These are phyloP conservation scores for Hypomecis punctinalis DNA, from an alignment of 2,888 invertebrate species.

Conservation along the genomic window DNA sequence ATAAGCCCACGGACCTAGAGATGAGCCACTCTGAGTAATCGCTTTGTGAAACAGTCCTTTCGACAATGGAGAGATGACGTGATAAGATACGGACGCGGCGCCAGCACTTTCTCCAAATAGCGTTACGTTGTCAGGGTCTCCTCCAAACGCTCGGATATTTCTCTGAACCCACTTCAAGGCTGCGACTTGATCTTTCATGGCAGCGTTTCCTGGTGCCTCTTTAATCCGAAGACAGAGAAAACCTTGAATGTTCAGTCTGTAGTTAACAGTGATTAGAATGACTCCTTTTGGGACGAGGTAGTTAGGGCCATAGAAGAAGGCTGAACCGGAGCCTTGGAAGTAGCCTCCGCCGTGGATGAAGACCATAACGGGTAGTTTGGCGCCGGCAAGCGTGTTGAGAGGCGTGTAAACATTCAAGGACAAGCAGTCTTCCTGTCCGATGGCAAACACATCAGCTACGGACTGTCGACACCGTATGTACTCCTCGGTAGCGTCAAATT, in stretches of 20 bases:
- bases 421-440: slow-evolving; percentile 66
- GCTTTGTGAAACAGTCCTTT: slow-evolving; percentile 73
- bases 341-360: slow-evolving; percentile 76
- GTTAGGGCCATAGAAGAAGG: slow-evolving; percentile 65
- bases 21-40: slow-evolving; percentile 73
- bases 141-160: slow-evolving; percentile 68
- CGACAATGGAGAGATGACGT: slow-evolving; percentile 69
- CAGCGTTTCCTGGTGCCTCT: slow-evolving; percentile 74
- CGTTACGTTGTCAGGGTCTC: slow-evolving; percentile 68
- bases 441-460: slow-evolving; percentile 37
- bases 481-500: slow-evolving; percentile 67
- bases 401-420: slow-evolving; percentile 69
- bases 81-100: slow-evolving; percentile 66
- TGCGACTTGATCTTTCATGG: slow-evolving; percentile 71
- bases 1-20: slow-evolving; percentile 64
- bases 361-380: slow-evolving; percentile 70
- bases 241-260: slow-evolving; percentile 72
- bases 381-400: slow-evolving; percentile 40
- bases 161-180: slow-evolving; percentile 67
- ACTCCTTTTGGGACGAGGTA: slow-evolving; percentile 66
- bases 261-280: slow-evolving; percentile 70
- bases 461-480: slow-evolving; percentile 64
- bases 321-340: slow-evolving; percentile 62
- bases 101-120: slow-evolving; percentile 78
- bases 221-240: slow-evolving; percentile 67